Evolutionary conservation across 2,113 vertebrate genomes (phyloP).

Genomic region (Mus pahari): DNA sequence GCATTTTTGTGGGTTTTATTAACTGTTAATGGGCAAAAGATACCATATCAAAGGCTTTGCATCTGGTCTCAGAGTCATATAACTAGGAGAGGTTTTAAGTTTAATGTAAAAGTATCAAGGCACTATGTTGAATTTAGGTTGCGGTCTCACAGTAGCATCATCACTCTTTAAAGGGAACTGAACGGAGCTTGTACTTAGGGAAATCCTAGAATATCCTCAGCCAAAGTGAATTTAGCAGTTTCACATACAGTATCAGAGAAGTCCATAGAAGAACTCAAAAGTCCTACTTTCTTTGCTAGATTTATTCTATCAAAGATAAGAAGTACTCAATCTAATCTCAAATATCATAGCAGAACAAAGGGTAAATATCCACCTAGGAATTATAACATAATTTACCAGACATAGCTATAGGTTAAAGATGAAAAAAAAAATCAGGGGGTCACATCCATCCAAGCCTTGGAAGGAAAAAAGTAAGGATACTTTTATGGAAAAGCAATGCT

Average conservation of each 20-base stretch:
- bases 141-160: background rate
- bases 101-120: slow-evolving; percentile 3
- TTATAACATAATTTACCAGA: background rate
- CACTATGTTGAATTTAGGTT: background rate
- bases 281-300: slow-evolving; percentile 25
- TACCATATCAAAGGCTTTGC: background rate
- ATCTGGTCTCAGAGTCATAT: slow-evolving; percentile 29
- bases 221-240: slow-evolving; percentile 2
- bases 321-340: background rate
- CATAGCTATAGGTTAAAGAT: background rate
- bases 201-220: slow-evolving; percentile 13
- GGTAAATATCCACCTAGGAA: background rate
- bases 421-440: background rate
- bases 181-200: background rate
- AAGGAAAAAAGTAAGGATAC: background rate
- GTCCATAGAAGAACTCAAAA: background rate
- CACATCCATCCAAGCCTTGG: background rate
- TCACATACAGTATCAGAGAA: background rate
- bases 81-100: slow-evolving; percentile 23
- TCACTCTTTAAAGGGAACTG: background rate
- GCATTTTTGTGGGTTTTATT: slow-evolving; percentile 36
- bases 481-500: background rate
- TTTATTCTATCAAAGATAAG: background rate
- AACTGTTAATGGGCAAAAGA: background rate
- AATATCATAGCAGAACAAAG: background rate